Conservation (phyloP, 2,113 vertebrate species). For the Nibea coibor region DNA sequence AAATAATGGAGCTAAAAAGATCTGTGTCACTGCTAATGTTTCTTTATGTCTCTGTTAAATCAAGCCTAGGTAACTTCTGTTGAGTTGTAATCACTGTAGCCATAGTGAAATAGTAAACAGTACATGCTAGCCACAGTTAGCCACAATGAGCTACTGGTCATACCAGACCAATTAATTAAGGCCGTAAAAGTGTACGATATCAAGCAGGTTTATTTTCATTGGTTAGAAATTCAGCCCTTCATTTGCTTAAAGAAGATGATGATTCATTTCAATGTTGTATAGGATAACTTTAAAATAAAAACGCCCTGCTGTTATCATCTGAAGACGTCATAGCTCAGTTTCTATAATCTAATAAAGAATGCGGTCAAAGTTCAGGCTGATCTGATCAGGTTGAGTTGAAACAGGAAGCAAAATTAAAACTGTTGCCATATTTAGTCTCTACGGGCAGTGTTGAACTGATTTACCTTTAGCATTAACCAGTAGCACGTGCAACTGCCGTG, state of each 20-base stretch:
- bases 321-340: not conserved
- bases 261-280: not conserved
- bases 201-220: not conserved
- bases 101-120: not conserved
- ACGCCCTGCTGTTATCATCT: not conserved
- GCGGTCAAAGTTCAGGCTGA: slow-evolving; percentile 4
- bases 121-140: not conserved
- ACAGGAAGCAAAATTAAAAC: not conserved
- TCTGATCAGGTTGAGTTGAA: not conserved
- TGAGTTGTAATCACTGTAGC: not conserved
- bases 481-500: not conserved
- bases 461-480: not conserved
- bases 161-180: not conserved
- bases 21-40: not conserved
- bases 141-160: not conserved
- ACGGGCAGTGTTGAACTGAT: not conserved
- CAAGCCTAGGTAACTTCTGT: too few species aligned
- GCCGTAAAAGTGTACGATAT: not conserved
- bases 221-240: not conserved
- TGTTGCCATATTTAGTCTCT: not conserved
- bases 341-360: not conserved
- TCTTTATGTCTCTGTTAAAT: not conserved
- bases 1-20: not conserved
- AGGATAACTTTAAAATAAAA: not conserved
- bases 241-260: not conserved